A percentile compares a stretch with the other conserved stretches of the same genome.
Evolutionary conservation across 2,113 vertebrate species (phyloP).

Genomic region (Pseudorasbora parva): DNA sequence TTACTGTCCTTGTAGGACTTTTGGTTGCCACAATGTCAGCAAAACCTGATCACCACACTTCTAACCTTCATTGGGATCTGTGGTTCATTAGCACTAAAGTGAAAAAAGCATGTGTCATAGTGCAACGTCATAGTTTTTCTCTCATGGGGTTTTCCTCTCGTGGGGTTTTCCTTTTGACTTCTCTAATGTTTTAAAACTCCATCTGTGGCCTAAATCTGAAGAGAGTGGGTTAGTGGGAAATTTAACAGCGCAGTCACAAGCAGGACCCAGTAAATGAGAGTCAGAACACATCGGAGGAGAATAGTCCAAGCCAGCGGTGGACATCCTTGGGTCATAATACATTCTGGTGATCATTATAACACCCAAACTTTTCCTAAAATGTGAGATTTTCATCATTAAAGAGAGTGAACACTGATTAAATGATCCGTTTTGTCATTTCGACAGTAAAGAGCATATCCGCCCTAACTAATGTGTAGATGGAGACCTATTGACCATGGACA

Average conservation of each 20-base stretch:
- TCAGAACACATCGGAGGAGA: background rate
- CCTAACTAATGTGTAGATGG: background rate
- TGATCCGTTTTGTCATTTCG: background rate
- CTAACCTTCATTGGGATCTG: conserved; percentile 31
- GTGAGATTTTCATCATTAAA: background rate
- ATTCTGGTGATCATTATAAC: conserved; percentile 53
- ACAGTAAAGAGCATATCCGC: background rate
- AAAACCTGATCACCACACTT: background rate
- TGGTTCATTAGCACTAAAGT: background rate
- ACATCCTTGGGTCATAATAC: conserved; percentile 35
- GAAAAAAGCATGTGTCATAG: background rate
- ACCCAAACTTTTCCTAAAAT: background rate
- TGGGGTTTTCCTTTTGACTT: conserved; percentile 21
- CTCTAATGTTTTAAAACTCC: conserved; percentile 1
- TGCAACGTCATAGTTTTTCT: too few species aligned
- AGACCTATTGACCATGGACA: background rate
- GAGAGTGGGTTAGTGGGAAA: conserved; percentile 14
- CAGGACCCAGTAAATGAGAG: conserved; percentile 42
- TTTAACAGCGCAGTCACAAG: conserved; percentile 53
- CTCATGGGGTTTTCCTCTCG: too few species aligned
- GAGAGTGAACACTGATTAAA: background rate
- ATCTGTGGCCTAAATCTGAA: conserved; percentile 29
- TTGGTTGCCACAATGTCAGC: background rate
- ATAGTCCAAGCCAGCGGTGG: background rate
- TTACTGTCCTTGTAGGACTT: background rate